Conservation (phyloP, 2,888 invertebrate genomes). For the Drosophila rubida region DNA sequence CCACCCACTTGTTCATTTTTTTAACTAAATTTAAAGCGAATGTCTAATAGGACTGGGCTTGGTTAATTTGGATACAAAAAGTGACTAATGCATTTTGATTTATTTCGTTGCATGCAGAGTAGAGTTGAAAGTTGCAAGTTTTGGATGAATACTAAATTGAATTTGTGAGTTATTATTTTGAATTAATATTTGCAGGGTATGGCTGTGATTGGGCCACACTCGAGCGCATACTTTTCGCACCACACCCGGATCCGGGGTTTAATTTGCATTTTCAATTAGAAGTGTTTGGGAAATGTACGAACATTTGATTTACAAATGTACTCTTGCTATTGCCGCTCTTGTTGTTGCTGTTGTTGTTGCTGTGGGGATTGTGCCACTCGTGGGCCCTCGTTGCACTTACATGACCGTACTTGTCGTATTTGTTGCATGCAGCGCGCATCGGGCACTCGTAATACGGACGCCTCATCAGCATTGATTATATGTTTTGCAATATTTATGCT, state of each 20-base stretch:
- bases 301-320: slow-evolving; percentile 45
- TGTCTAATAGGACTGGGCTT: no score
- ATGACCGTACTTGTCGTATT: slow-evolving; percentile 1
- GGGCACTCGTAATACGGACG: background rate
- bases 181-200: slow-evolving; percentile 21
- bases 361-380: background rate
- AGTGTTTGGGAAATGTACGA: slow-evolving; percentile 33
- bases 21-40: no score
- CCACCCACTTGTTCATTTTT: no score
- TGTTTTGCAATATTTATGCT: slow-evolving; percentile 9
- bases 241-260: slow-evolving; percentile 18
- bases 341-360: background rate
- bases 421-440: background rate
- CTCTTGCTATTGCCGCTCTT: slow-evolving; percentile 1
- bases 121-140: no score
- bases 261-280: slow-evolving; percentile 59
- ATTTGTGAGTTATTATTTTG: background rate
- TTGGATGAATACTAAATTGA: no score
- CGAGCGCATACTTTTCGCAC: slow-evolving; percentile 5
- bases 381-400: slow-evolving; percentile 7
- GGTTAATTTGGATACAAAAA: no score
- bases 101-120: no score
- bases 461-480: slow-evolving; percentile 17
- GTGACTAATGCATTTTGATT: no score
- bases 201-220: background rate